Evolutionary conservation across 2,797 vertebrate genomes (phyloP).

Genomic region (Molossus molossus): DNA sequence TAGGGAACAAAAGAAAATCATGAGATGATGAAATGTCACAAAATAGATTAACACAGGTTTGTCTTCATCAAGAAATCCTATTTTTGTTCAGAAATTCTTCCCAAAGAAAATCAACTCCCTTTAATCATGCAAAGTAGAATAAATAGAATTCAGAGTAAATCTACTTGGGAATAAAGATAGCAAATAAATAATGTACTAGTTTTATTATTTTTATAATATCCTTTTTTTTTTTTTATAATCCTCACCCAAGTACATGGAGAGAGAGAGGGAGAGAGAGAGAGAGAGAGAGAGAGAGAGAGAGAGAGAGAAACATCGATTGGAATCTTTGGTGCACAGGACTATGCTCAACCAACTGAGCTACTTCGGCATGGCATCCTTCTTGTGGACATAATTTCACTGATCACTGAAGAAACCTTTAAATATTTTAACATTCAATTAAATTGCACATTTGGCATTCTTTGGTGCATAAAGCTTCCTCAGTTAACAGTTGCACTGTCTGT

Average conservation of each 20-base stretch:
- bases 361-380: neutral
- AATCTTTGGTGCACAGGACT: neutral
- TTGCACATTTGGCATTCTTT: neutral
- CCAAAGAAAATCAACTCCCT: neutral
- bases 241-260: neutral
- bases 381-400: constrained; percentile 21
- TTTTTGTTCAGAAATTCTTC: constrained; percentile 11
- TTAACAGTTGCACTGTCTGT: neutral
- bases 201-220: neutral
- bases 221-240: neutral
- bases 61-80: neutral
- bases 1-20: neutral
- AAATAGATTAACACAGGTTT: neutral
- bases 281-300: neutral
- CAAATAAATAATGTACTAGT: neutral
- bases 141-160: neutral
- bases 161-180: neutral
- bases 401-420: constrained; percentile 35
- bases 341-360: neutral
- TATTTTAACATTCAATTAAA: neutral
- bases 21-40: neutral
- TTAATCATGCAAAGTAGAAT: constrained; percentile 19
- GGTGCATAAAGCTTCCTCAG: neutral
- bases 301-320: neutral
- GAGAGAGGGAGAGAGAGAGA: neutral